Evolutionary conservation across 2,797 vertebrate genomes (phyloP), one percentile per base, ranked within the genome.

Genomic region (Anisognathus igniventris): DNA sequence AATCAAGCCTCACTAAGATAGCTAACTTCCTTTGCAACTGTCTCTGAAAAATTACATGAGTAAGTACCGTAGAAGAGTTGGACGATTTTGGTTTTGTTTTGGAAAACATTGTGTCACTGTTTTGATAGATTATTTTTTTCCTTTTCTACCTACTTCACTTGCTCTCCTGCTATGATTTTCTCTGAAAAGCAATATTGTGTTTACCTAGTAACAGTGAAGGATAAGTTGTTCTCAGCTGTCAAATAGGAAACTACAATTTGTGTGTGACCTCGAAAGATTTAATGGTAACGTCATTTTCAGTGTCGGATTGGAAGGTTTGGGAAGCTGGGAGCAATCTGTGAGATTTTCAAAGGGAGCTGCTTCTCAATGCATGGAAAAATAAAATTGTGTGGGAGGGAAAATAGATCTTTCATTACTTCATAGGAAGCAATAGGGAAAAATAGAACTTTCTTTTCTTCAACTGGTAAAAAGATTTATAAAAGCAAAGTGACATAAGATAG

Each of bases 191-290:
- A 94, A 82, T 90, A 80, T 58, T 94, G 44, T 91, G 67, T 94
- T 97, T 96, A 88, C 83, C 53, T 62, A 56, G 80, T 72, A 95
- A 81, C 65, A 95, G 60, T 79, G 78, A 93, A 95, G 76, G 75
- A 64, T 86, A 94, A 84, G 81, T 67, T 90, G 73, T 88, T 96
- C 88, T 90, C 73, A 77, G 60, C 91, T 95, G 81, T 95, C 94
- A 95, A 88, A 92, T 60, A 91, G 61, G 76, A 88, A 95, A 76
- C 60, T 87, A 80, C 90, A 94, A 64, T 95, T 95, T 96, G 56
- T 44, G 40, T 92, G 93, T 93, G 95, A 93, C 92, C 81, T 83
- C 92, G 91, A 90, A 95, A 87, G 50, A 65, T 85, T 92, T 93
- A 94, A 90, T 82, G 64, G 57, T 57, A 76, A 31, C 44, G 7